Base-by-base conservation (phyloP, 2,797 vertebrate genomes). In the Gypaetus barbatus region DNA sequence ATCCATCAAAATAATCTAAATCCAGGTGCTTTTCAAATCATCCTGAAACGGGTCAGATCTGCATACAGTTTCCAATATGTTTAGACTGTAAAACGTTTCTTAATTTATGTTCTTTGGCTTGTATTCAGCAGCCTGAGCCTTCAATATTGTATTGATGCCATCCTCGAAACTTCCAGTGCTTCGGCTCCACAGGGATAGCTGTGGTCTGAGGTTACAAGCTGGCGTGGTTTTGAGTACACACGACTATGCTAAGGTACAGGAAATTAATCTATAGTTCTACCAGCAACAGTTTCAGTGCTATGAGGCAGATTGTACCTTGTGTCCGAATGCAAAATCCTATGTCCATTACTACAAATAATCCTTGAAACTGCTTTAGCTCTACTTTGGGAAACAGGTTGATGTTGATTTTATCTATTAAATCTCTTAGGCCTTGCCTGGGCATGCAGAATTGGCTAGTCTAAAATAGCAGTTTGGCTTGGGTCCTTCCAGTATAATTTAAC, bases 1-100 rank as follows among this genome's bases (percentile, higher is more conserved):
- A 97, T 96, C 94, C 78, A 90, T 95, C 90, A 98, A 91, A 97
- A 95, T 96, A 96, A 95, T 87, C 83, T 84, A 91, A 97, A 96
- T 3, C 87, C 92, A 93, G 83, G 81, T 97, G 95, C 65, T 97
- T 97, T 98, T 97, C 84, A 95, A 96, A 97, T 97, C 91, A 95
- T 63, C 70, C 87, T 64, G 71, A 75, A 97, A 96, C 91, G 39
- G 61, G 44, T 87, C 75, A 92, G 58, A 54, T 93, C 77, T 90
- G 92, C 90, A 71, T 87, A 94, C 23, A 86, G 68, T 96, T 97
- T 96, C 86, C 95, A 95, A 94, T 71, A 92, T 56, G 51, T 94
- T 97, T 95, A 68, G 63, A 95, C n/a, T 81, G 51, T 73, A 95
- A 94, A 91, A 84, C 70, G 23, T 69, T 94, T 86, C 64, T 68